These are phyloP conservation scores for Andrena marginata DNA, from an alignment of 2,888 invertebrate species.

Conservation along the genomic window DNA sequence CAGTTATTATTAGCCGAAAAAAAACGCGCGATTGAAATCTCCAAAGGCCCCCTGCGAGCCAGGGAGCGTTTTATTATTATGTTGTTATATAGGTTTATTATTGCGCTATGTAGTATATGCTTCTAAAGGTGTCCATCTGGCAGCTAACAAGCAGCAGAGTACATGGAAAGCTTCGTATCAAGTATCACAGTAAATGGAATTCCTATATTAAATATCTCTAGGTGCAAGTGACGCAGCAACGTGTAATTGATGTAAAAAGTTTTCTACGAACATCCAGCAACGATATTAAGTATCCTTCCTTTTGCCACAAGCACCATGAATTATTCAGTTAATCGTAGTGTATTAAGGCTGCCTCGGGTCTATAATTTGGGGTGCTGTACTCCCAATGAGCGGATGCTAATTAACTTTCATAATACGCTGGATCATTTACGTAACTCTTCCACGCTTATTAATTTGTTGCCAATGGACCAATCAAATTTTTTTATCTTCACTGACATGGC, in stretches of 20 bases:
- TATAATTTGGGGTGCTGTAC: too few species aligned
- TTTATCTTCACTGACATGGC: too few species aligned
- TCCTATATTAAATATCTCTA: background rate
- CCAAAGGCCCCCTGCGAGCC: background rate
- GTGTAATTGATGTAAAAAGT: background rate
- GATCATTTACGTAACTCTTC: too few species aligned
- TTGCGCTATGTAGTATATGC: background rate
- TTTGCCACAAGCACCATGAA: too few species aligned
- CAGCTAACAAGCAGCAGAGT: background rate
- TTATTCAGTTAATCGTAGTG: too few species aligned
- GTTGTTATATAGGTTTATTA: background rate
- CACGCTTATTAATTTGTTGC: too few species aligned
- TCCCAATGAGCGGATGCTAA: too few species aligned
- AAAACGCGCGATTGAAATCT: background rate
- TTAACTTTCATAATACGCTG: too few species aligned
- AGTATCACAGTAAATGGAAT: background rate
- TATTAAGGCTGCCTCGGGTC: too few species aligned
- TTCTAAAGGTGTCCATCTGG: background rate
- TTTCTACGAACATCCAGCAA: too few species aligned
- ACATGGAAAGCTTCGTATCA: background rate
- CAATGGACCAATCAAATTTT: too few species aligned
- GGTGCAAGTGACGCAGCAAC: background rate
- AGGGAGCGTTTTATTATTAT: slow-evolving; percentile 1
- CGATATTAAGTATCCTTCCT: too few species aligned
- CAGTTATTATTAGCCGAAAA: background rate